Conservation (phyloP, 1,140 invertebrate species). For the Aphidius ervi region DNA sequence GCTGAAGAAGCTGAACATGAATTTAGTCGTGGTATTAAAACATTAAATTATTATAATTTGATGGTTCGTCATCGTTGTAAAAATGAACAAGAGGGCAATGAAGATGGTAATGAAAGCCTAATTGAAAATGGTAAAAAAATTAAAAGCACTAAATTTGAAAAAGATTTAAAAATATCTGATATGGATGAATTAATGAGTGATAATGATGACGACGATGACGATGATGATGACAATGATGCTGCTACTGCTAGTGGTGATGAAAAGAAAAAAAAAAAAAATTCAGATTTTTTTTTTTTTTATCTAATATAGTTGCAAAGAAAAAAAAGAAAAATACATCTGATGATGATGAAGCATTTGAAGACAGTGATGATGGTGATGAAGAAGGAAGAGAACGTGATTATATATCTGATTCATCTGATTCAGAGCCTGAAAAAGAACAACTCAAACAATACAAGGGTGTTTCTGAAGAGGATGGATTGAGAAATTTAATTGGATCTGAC, state of each 20-base stretch:
- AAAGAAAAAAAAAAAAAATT: conserved; percentile 64
- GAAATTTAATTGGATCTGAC: conserved; percentile 83
- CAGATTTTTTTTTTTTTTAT: conserved; percentile 46
- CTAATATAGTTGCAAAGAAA: conserved; percentile 52
- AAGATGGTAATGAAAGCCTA: conserved; percentile 64
- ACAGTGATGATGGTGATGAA: conserved; percentile 94
- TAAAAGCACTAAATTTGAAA: conserved; percentile 54
- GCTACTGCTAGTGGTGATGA: conserved; percentile 57
- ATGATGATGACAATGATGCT: conserved; percentile 57
- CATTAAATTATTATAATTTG: conserved; percentile 90
- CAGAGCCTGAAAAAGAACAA: conserved; percentile 70
- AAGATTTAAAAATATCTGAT: conserved; percentile 82
- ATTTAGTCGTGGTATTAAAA: conserved; percentile 90
- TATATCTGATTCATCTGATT: conserved; percentile 79
- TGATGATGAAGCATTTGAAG: conserved; percentile 86
- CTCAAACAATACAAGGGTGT: conserved; percentile 76
- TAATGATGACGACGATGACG: conserved; percentile 73
- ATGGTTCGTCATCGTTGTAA: conserved; percentile 86
- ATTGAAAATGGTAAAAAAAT: conserved; percentile 56
- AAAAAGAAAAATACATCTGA: conserved; percentile 75
- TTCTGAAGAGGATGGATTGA: conserved; percentile 83
- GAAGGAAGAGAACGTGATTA: conserved; percentile 89
- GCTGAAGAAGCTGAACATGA: conserved; percentile 96
- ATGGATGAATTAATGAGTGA: conserved; percentile 90
- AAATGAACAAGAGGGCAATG: conserved; percentile 76